Evolutionary conservation across 2,888 invertebrate species (phyloP).

Genomic region (Amphipyra berbera): DNA sequence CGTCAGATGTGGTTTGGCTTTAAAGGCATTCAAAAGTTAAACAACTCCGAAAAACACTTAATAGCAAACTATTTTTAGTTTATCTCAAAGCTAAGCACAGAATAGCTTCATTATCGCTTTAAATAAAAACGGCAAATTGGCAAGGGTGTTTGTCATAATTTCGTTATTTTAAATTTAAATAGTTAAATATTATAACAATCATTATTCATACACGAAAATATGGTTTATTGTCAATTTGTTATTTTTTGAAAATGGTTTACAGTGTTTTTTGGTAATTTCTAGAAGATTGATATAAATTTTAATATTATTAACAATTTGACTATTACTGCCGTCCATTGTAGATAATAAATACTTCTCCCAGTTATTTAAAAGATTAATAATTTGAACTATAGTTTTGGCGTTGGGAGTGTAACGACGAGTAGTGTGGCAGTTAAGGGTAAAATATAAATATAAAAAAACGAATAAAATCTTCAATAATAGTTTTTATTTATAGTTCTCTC

Average conservation of each 20-base stretch:
- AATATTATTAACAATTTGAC: too few relatives aligned
- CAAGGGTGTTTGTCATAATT: constrained; percentile 17
- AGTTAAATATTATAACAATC: constrained; percentile 57
- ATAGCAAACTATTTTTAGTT: constrained; percentile 3
- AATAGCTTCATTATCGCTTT: constrained; percentile 1
- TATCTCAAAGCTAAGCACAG: constrained; percentile 8
- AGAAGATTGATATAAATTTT: not conserved
- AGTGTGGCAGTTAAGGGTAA: not conserved
- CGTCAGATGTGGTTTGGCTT: too few relatives aligned
- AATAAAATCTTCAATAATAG: not conserved
- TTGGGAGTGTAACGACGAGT: not conserved
- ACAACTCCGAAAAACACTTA: constrained; percentile 3
- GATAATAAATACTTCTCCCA: too few relatives aligned
- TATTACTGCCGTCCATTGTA: too few relatives aligned
- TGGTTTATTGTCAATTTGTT: constrained; percentile 70
- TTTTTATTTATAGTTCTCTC: constrained; percentile 13
- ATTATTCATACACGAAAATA: constrained; percentile 54
- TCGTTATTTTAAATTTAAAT: constrained; percentile 24
- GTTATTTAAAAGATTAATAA: not conserved
- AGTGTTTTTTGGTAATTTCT: constrained; percentile 16
- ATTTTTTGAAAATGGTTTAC: constrained; percentile 55
- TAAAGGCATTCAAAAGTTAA: constrained; percentile 29
- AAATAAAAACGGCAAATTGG: constrained; percentile 10
- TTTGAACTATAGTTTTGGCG: not conserved
- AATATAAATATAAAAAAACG: not conserved